Conservation (phyloP, 1,140 invertebrate genomes). For the Heliconius eleuchia region DNA sequence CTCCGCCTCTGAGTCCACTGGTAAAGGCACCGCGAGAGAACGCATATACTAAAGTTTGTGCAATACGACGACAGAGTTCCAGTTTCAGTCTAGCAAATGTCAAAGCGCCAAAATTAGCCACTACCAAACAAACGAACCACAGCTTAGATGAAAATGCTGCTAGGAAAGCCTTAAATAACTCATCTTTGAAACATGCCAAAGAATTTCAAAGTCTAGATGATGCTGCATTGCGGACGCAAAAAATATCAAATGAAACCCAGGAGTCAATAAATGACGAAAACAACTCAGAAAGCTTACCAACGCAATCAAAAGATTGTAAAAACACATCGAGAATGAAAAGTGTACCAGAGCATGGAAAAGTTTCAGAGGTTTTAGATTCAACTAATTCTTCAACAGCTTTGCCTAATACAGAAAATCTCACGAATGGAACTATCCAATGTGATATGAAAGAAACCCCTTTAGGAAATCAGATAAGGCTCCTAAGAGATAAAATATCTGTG, state of each 20-base stretch:
- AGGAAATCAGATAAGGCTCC: conserved; percentile 69
- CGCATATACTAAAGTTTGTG: conserved; percentile 92
- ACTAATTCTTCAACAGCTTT: conserved; percentile 32
- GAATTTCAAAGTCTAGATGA: conserved; percentile 86
- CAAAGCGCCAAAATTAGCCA: conserved; percentile 75
- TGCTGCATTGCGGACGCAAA: conserved; percentile 66
- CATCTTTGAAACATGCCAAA: conserved; percentile 69
- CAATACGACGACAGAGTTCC: conserved; percentile 90
- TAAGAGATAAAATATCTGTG: conserved; percentile 74
- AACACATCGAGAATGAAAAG: conserved; percentile 60
- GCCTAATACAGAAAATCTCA: conserved; percentile 65
- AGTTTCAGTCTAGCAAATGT: conserved; percentile 85
- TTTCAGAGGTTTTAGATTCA: conserved; percentile 42
- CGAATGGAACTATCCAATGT: conserved; percentile 57
- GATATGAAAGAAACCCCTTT: conserved; percentile 63
- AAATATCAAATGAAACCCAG: conserved; percentile 47
- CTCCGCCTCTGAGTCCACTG: conserved; percentile 86
- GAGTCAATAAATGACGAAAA: conserved; percentile 42
- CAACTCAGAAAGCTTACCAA: conserved; percentile 44
- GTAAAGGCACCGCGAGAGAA: conserved; percentile 90
- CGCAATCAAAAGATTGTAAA: conserved; percentile 50
- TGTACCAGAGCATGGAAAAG: conserved; percentile 63
- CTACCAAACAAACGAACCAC: conserved; percentile 84
- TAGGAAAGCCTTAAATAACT: conserved; percentile 57
- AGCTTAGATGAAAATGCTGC: conserved; percentile 86